Evolutionary conservation across 1,140 invertebrate species (phyloP).

Genomic region (Drosophila burlai): DNA sequence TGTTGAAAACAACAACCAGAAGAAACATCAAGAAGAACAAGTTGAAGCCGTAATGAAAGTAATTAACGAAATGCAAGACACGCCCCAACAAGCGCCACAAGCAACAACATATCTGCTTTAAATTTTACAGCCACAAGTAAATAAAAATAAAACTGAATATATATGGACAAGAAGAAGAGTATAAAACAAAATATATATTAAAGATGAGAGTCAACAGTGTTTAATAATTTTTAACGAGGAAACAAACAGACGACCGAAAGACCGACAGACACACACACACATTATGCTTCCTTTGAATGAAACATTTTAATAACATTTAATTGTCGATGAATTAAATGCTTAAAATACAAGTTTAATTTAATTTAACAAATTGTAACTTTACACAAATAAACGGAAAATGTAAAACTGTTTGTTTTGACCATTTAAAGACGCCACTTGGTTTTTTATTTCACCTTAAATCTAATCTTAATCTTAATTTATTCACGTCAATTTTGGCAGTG

Average conservation of each 20-base stretch:
- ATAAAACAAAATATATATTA: conserved; percentile 40
- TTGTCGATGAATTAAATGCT: conserved; percentile 60
- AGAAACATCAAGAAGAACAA: conserved; percentile 44
- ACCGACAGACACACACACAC: conserved; percentile 48
- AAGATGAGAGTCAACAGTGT: conserved; percentile 58
- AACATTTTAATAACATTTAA: conserved; percentile 80
- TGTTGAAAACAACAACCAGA: conserved; percentile 61
- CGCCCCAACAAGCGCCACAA: conserved; percentile 79
- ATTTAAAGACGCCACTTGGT: conserved; percentile 51
- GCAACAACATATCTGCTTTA: conserved; percentile 83
- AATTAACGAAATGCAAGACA: conserved; percentile 36
- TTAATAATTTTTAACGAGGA: conserved; percentile 55
- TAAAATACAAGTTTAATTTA: conserved; percentile 65
- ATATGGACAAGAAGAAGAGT: conserved; percentile 6
- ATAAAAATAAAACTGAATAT: conserved; percentile 18
- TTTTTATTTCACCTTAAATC: conserved; percentile 49
- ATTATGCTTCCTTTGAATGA: conserved; percentile 82
- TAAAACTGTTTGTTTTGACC: conserved; percentile 55
- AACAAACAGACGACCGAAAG: conserved; percentile 22
- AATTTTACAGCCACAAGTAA: conserved; percentile 61
- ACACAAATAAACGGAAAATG: conserved; percentile 76
- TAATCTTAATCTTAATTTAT: conserved; percentile 23
- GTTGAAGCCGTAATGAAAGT: conserved; percentile 41
- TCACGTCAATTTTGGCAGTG: conserved; percentile 41
- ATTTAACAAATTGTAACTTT: conserved; percentile 67